Evolutionary conservation across 2,888 invertebrate genomes (phyloP), one percentile per base, ranked within the genome.

Genomic region (Eretmocerus hayati): DNA sequence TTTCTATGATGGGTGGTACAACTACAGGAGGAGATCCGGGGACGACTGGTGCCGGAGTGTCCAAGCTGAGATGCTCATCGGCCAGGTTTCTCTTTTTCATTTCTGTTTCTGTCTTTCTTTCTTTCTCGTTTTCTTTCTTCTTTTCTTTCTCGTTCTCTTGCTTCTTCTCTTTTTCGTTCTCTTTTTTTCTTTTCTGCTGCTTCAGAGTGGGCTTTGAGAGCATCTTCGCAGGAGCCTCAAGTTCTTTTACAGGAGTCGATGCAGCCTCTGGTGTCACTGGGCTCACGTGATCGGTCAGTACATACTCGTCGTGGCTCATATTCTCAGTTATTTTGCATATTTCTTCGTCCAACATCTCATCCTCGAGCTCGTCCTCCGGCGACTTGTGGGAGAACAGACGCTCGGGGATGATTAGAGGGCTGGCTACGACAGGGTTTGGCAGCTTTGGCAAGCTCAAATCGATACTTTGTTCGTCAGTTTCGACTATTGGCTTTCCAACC

Each of bases 261-360:
- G 60, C 23, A 1, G 57, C 56, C 32, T 63, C 62, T 0, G 63
- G 61, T 2, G 52, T 49, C 4, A 60, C 44, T 0, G 68, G 66
- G 48, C 65, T 69, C 5, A 68, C 56, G 36, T 69, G 69, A 53
- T 71, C 70, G 1, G 69, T 71, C 0, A 71, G 54, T 1, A 71
- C 71, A 37, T 70, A 71, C 33, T 71, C 71, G 11, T 71, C 71
- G 38, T 71, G 71, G 1, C 68, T 69, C 71, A 71, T 71, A 20
- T 71, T 70, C 26, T 71, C 70, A 0, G 71, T 71, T 23, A 71
- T 71, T 44, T 71, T 71, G 38, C 71, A 71, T 18, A 71, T 71
- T 40, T 71, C 71, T 35, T 71, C 69, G 41, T 71, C 71, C 6
- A 70, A 50, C 30, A 71, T 57, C 23, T 69, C 65, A 23, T 71